These are phyloP conservation scores for Chiroxiphia lanceolata DNA, from an alignment of 2,797 vertebrate species.

Conservation along the genomic window DNA sequence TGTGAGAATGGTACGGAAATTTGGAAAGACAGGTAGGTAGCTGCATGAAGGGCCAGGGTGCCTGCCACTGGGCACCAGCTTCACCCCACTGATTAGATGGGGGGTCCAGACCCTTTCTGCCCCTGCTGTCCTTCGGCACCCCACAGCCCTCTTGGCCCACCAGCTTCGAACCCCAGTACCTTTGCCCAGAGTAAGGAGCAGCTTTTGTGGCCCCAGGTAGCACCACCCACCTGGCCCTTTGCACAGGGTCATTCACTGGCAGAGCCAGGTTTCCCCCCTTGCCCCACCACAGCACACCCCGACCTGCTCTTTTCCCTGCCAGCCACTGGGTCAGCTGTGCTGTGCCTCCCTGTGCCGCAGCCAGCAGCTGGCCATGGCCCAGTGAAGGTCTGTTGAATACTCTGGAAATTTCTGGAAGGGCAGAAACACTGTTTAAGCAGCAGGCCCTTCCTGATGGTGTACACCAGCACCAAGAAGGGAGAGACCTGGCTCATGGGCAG, in stretches of 20 bases:
- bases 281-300: neutral
- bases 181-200: neutral
- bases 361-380: accelerated
- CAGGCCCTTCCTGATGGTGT: neutral
- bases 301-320: neutral
- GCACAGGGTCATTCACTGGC: neutral
- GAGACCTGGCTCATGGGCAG: accelerated
- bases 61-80: neutral
- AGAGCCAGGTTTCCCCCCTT: neutral
- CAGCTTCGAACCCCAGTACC: neutral
- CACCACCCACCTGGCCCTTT: accelerated
- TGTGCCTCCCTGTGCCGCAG: accelerated
- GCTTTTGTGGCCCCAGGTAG: neutral
- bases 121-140: accelerated
- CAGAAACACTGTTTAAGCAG: neutral
- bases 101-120: neutral
- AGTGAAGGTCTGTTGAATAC: neutral
- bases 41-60: accelerated
- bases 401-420: neutral
- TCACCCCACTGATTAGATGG: neutral
- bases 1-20: neutral
- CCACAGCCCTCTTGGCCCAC: accelerated
- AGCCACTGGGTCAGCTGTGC: neutral
- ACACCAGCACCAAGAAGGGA: neutral
- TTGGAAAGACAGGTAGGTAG: neutral